Conservation (phyloP, 2,797 vertebrate genomes). For the Hoplostethus atlanticus region DNA sequence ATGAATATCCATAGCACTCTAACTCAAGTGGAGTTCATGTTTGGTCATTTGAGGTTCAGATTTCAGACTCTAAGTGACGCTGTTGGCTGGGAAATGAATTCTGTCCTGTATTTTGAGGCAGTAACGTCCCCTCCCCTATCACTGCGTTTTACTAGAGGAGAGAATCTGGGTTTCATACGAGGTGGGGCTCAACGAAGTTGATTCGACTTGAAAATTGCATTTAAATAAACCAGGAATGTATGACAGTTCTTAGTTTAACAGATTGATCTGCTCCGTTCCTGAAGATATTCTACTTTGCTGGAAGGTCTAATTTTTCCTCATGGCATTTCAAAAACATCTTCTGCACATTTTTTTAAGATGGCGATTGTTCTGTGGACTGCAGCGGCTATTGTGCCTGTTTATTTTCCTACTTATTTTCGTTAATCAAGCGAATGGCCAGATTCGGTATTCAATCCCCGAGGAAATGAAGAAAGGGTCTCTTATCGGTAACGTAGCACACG, state of each 20-base stretch:
- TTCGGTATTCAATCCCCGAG: slow-evolving; percentile 75
- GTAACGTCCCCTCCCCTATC: slow-evolving; percentile 18
- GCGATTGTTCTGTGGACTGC: slow-evolving; percentile 21
- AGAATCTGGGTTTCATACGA: neutral
- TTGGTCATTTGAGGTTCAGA: neutral
- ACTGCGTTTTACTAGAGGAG: slow-evolving; percentile 30
- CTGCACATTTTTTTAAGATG: slow-evolving; percentile 25
- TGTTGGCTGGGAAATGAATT: slow-evolving; percentile 64
- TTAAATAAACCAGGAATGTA: no score
- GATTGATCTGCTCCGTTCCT: neutral
- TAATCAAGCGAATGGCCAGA: slow-evolving; percentile 49
- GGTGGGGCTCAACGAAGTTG: neutral
- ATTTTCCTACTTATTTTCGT: slow-evolving; percentile 45
- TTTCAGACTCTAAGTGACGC: slow-evolving; percentile 71
- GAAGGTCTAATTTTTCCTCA: neutral
- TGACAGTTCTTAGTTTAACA: neutral
- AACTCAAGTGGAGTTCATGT: neutral
- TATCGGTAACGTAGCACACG: slow-evolving; percentile 71
- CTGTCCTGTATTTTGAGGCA: neutral
- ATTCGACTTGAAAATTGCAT: neutral
- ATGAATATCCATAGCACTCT: no score
- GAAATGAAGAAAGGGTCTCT: slow-evolving; percentile 75
- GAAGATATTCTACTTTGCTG: neutral
- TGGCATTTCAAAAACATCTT: slow-evolving; percentile 33
- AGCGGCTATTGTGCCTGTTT: neutral